Percentiles rank a stretch among this genome's conserved stretches.
phyloP scores from a whole-genome alignment of 2,113 vertebrate species.

The Telmatochromis sp. region DNA sequence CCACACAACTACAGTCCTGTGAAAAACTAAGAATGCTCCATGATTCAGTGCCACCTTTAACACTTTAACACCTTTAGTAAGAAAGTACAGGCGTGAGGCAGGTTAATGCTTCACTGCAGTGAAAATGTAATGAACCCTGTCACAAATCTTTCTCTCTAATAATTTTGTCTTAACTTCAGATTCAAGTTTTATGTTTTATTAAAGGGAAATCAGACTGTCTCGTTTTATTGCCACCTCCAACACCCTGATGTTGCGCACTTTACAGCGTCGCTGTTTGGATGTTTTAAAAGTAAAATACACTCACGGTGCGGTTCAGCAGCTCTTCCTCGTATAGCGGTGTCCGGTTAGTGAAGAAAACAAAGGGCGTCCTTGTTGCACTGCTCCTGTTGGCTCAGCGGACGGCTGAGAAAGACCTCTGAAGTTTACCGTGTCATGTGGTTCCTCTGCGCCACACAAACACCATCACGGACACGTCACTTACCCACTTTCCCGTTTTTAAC shows the following conservation, averaged over 20 bases:
- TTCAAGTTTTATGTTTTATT: background rate
- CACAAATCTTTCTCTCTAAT: background rate
- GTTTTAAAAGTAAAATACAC: background rate
- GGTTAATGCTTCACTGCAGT: background rate
- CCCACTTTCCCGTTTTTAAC: background rate
- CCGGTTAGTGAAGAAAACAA: background rate
- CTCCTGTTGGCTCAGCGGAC: background rate
- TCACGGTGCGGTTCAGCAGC: background rate
- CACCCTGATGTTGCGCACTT: background rate
- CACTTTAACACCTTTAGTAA: background rate
- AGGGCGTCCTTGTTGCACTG: background rate
- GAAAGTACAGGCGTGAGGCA: fast-evolving
- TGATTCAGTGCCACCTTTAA: background rate
- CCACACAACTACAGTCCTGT: background rate
- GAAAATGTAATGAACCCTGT: fast-evolving
- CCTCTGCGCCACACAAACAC: background rate
- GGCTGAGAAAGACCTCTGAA: background rate
- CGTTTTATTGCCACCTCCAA: background rate
- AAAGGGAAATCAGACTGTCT: background rate
- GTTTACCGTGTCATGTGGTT: background rate
- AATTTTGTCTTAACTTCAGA: background rate
- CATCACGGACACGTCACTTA: background rate
- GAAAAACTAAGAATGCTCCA: background rate
- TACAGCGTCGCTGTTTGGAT: background rate
- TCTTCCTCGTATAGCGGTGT: background rate